Base-by-base conservation (phyloP, 2,113 vertebrate genomes). In the Lagopus muta region DNA sequence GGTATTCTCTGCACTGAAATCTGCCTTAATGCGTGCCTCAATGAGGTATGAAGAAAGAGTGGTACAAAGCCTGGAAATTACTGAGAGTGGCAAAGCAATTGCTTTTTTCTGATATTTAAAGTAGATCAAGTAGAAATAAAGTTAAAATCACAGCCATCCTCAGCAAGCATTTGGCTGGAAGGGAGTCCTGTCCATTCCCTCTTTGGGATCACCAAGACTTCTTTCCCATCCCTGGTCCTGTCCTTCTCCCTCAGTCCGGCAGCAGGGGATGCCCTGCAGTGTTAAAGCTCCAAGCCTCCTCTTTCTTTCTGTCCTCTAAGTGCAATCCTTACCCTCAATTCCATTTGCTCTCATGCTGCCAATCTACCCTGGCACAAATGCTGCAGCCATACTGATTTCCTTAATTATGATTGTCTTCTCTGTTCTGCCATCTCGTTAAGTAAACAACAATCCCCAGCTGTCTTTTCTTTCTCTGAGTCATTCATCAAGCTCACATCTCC, bases 191-290 rank as follows among this genome's bases (percentile, higher is more conserved):
- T 18, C 22, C 38, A 43, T 34, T 34, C 16, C 34, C 36, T 30
- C 58, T 24, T 45, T 0, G 0, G 0, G 1, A 4, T 28, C 5
- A 1, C 45, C 5, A 2, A 15, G 42, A 52, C 22, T 36, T 36
- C 58, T 54, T 72, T 27, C 64, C 28, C 28, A 42, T 42, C 21
- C 5, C 0, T 19, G 40, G 32, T 14, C 50, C 15, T 2, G 0
- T 48, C 6, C 15, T 40, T 24, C 32, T 25, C 18, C 1, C 15
- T 28, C 24, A 36, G 28, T 32, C 47, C n/a, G 55, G 55, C 19
- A 24, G 20, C 16, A 6, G 36, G 17, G 72, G 42, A 17, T 50
- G 40, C 25, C 78, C 32, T 48, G 61, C 19, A 55, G 43, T 10
- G 48, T 66, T 30, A 58, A 69, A 47, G 48, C 30, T 55, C 55